Evolutionary conservation across 1,140 invertebrate species (phyloP), one percentile per base, ranked within the genome.

Genomic region (Drosophila subpulchrella): DNA sequence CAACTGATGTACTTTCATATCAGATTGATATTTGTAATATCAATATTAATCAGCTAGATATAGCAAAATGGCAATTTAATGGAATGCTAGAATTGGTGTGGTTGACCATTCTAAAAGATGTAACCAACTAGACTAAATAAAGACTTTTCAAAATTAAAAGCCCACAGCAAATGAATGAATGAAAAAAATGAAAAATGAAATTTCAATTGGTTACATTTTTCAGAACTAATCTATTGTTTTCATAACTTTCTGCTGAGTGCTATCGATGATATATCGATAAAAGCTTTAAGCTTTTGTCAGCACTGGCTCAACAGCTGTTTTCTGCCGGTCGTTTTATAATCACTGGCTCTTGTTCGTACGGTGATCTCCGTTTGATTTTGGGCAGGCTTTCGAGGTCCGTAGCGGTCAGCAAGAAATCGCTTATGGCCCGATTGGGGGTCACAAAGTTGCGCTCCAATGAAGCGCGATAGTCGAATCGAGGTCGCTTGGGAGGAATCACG

Each of bases 361-460:
- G 98, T 20, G 97, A 98, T 92, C 98, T 94, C 89, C 98, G 93
- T 81, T 97, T 96, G 7, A 97, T 98, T 91, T 97, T 98, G n/a
- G 97, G 96, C 54, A 99, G 91, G 5, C 94, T 93, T 89, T 98
- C 97, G 24, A 99, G 93, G 93, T 99, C 97, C 30, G 95, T 93
- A 7, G 97, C 95, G 90, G 97, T 97, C 39, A 99, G 92, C 57
- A 98, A 92, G 93, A 98, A 99, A 92, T 99, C 98, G 48, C 96
- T 95, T 95, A 98, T 97, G 0, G 98, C 98, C 86, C 97, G 94
- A 10, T 96, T 94, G 4, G 98, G 97, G 6, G 98, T 98, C 41
- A 99, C 97, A 93, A 98, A 99, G 92, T 98, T 98, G 71, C 98
- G 94, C 91, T 98, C 98, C 53, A 97, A 93, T 11, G 96, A 97